Base-by-base conservation (phyloP, 2,888 invertebrate genomes). In the Pterostichus niger region DNA sequence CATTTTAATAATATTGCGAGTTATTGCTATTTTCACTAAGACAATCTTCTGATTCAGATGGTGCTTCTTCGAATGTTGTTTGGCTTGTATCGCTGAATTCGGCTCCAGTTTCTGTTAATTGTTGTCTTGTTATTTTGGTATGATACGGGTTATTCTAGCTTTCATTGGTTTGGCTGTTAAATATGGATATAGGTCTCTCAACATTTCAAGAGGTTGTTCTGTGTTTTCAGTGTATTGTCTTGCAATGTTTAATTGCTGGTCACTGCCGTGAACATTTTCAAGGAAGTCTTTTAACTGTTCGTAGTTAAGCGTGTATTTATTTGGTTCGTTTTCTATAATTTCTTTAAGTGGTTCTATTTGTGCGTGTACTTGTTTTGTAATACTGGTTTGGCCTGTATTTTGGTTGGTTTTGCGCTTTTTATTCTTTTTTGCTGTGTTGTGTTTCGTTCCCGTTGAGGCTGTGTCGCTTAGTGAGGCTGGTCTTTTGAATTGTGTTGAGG, bases 231-330 rank as follows among this genome's bases (percentile, higher is more conserved):
- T 52, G n/a, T 52, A 52, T 52, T 52, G 52, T 52, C 52, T 52
- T 52, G 52, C 52, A 0, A 52, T 52, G 10, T 52, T 52, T n/a
- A 52, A n/a, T 52, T 52, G 52, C 15, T 52, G 52, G 15, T 52
- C 52, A 52, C 11, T 52, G 0, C 52, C 52, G 15, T n/a, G 52
- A n/a, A 52, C 52, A n/a, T 52, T 52, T 52, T 52, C 10, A n/a
- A 52, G 52, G n/a, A 52, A 52, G 52, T 52, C 52, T 52, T 52
- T 52, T n/a, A n/a, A n/a, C n/a, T n/a, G n/a, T n/a, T n/a, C n/a
- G n/a, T 52, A 52, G 15, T 52, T 52, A 1, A 52, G 52, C n/a
- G 52, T 15, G 15, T 52, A 52, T 52, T 52, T 52, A 9, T 52
- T 9, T 52, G 52, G n/a, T 11, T 52, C 52, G 9, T 52, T 52